Conservation (phyloP, 2,113 vertebrate species). For the Emberiza fucata region DNA sequence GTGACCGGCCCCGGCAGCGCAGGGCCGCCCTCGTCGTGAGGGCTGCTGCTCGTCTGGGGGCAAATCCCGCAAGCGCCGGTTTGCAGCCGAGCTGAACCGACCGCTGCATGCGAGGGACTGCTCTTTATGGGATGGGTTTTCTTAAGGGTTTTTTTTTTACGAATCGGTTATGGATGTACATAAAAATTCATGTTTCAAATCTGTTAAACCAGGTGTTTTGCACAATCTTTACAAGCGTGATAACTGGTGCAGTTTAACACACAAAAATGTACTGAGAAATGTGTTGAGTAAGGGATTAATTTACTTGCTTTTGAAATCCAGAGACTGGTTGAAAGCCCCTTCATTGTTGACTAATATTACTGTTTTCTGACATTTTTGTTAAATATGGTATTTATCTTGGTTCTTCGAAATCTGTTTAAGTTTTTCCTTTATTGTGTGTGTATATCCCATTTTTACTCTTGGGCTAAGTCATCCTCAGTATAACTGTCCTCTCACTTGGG, state of each 20-base stretch:
- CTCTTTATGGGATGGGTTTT: neutral
- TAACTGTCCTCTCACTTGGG: too few relatives aligned
- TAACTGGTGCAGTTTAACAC: neutral
- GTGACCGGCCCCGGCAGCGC: rapidly evolving
- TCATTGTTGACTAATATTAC: rapidly evolving
- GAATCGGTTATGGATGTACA: neutral
- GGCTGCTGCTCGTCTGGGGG: neutral
- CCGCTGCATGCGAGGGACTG: neutral
- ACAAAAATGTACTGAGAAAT: rapidly evolving
- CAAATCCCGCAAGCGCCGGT: rapidly evolving
- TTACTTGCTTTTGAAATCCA: neutral
- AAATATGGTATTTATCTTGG: rapidly evolving
- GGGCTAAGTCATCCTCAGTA: neutral
- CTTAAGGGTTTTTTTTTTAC: neutral
- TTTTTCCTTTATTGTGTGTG: neutral
- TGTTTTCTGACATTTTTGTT: neutral
- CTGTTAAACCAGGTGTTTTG: neutral
- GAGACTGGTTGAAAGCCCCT: neutral
- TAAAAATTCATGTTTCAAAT: rapidly evolving
- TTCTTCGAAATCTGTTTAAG: neutral
- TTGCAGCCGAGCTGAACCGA: rapidly evolving
- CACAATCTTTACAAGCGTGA: rapidly evolving
- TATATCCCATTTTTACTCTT: rapidly evolving
- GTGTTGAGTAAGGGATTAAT: rapidly evolving
- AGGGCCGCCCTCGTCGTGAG: rapidly evolving